Evolutionary conservation across 2,888 invertebrate species (phyloP), one percentile per base, ranked within the genome.

Genomic region (Synergus gifuensis): DNA sequence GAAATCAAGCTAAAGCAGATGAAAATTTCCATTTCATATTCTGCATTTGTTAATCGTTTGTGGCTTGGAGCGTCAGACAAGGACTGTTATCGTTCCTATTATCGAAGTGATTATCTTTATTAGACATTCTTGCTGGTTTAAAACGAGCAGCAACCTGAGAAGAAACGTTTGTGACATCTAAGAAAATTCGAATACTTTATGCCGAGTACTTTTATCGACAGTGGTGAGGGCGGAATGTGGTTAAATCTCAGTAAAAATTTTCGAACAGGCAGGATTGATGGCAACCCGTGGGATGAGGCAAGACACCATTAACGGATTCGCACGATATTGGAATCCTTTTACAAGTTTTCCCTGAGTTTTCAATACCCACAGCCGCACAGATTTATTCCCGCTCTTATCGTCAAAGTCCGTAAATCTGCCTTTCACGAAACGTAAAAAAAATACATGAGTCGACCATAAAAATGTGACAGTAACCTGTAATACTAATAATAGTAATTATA

Each of bases 281-380:
- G n/a, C 8, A 54, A 73, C 60, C 44, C 76, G 76, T n/a, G 49
- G 69, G 78, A 83, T 76, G 78, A 77, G 78, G 77, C 78, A 78
- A 80, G 80, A 84, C 78, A 78, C 83, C 83, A 82, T 84, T 85
- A 85, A 85, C 80, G 78, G 82, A 66, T 82, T 77, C 77, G 67
- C 76, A 76, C 81, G 84, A 83, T 86, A 86, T 85, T 81, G 85
- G 84, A 85, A 85, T 83, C 83, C 81, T 82, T 85, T 82, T 83
- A 81, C 82, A 81, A 80, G 79, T 79, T 78, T 76, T 76, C 62
- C 77, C 40, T 67, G 49, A 79, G 77, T 78, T 80, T 80, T 78
- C 77, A 77, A 81, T 83, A 79, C 78, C 64, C 64, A 60, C 60
- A 80, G 60, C 69, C 76, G 73, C 76, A 63, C 77, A 80, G 77